Conservation (phyloP, 2,113 vertebrate species). For the Tragulus kanchil region DNA sequence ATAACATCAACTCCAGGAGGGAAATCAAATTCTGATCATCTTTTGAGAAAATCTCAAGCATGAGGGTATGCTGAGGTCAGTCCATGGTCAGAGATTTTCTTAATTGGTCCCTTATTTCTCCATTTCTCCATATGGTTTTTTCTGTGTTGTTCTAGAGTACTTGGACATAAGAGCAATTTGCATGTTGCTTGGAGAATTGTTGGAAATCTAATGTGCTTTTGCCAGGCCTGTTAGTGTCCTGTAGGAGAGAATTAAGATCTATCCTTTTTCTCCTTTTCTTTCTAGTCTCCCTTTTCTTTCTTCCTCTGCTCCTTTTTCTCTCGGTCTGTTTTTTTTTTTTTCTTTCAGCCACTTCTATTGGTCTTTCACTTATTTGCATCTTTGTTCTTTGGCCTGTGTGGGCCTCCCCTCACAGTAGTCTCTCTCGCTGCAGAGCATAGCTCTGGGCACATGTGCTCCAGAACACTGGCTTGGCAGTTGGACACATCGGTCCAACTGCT, state of each 20-base stretch:
- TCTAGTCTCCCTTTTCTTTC: neutral
- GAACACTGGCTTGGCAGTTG: too few relatives aligned
- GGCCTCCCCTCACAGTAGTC: too few relatives aligned
- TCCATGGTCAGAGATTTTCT: neutral
- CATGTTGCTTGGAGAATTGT: neutral
- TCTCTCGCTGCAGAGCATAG: too few relatives aligned
- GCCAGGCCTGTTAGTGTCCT: neutral
- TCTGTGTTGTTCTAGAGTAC: neutral
- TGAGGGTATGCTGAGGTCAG: neutral
- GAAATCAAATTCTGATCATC: neutral
- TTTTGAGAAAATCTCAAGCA: conserved; percentile 10
- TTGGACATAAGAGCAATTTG: neutral
- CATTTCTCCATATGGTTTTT: neutral
- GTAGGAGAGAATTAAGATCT: neutral
- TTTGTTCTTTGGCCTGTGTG: too few relatives aligned
- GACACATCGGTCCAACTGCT: too few relatives aligned
- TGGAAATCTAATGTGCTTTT: neutral
- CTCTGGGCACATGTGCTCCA: too few relatives aligned
- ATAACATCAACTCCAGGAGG: neutral
- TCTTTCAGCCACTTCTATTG: too few relatives aligned
- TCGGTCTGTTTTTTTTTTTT: too few relatives aligned
- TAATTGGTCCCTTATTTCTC: neutral
- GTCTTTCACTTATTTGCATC: too few relatives aligned
- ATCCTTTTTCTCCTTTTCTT: neutral
- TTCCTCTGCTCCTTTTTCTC: too few relatives aligned